phyloP scores from a whole-genome alignment of 1,140 invertebrate species.

The Ostrea edulis region DNA sequence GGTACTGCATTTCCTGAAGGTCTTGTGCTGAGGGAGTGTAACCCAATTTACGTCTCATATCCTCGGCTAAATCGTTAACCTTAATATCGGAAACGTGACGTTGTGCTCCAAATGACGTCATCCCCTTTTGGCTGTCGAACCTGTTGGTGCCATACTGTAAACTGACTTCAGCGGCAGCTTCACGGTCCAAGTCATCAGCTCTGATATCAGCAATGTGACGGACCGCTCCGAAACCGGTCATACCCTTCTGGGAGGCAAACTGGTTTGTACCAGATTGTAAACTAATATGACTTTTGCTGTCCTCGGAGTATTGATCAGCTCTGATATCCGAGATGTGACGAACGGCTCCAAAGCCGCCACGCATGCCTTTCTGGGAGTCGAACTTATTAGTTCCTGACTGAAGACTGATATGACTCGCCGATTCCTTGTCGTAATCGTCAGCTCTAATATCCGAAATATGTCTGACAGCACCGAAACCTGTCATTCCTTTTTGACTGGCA shows the following conservation, averaged over 20 bases:
- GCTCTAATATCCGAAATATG: slow-evolving; percentile 69
- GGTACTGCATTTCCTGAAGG: slow-evolving; percentile 16
- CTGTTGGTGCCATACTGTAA: slow-evolving; percentile 57
- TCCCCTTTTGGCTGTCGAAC: slow-evolving; percentile 52
- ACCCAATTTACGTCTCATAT: slow-evolving; percentile 80
- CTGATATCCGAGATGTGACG: slow-evolving; percentile 67
- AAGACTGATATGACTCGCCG: slow-evolving; percentile 53
- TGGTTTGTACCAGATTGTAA: slow-evolving; percentile 57
- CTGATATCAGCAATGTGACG: slow-evolving; percentile 59
- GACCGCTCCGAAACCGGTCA: slow-evolving; percentile 59
- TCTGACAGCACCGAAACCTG: slow-evolving; percentile 83
- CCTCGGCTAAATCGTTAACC: slow-evolving; percentile 55
- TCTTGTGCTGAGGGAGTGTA: slow-evolving; percentile 70
- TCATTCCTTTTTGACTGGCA: slow-evolving; percentile 93
- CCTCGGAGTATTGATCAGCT: slow-evolving; percentile 53
- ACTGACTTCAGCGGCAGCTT: slow-evolving; percentile 79
- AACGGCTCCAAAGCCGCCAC: slow-evolving; percentile 86
- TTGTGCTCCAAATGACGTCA: slow-evolving; percentile 55
- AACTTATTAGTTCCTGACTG: slow-evolving; percentile 85
- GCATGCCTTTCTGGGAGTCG: slow-evolving; percentile 90
- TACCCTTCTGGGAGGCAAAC: slow-evolving; percentile 58
- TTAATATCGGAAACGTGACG: slow-evolving; percentile 58
- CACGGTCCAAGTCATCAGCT: slow-evolving; percentile 81
- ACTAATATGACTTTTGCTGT: slow-evolving; percentile 41
- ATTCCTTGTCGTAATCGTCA: slow-evolving; percentile 58